phyloP scores from a whole-genome alignment of 2,113 vertebrate species.

The Butorides virescens region DNA sequence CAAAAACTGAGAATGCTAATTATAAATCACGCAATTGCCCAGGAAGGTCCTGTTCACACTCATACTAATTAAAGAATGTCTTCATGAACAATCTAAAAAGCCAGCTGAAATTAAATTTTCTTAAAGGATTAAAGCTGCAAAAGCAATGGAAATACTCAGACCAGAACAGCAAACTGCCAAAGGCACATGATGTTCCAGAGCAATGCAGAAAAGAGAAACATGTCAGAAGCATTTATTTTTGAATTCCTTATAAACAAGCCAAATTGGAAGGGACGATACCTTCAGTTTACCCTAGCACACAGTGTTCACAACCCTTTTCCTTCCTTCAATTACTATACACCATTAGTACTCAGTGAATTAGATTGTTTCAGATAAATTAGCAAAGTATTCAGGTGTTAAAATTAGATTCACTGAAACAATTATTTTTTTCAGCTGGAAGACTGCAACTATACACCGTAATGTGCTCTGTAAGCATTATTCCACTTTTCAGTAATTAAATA shows the following conservation, averaged over 20 bases:
- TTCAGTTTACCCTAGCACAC: not conserved
- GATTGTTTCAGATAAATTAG: not conserved
- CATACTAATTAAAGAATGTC: conserved; percentile 14
- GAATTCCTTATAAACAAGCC: not conserved
- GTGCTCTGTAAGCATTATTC: not conserved
- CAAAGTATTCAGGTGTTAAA: not conserved
- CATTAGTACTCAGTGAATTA: not conserved
- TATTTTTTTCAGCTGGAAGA: not conserved
- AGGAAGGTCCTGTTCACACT: not conserved
- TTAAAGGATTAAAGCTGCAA: conserved; percentile 7
- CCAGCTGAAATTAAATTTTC: conserved; percentile 43
- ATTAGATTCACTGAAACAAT: not conserved
- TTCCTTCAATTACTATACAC: not conserved
- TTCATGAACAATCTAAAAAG: conserved; percentile 10
- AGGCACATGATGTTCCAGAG: conserved; percentile 45
- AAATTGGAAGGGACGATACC: conserved; percentile 1
- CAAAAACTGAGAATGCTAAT: not conserved
- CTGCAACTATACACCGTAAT: not conserved
- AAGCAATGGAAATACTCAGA: conserved; percentile 10
- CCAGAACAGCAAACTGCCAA: conserved; percentile 49
- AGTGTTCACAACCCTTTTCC: not conserved
- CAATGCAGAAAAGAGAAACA: not conserved
- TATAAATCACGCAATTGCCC: conserved; percentile 3
- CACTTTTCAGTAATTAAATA: conserved; percentile 30
- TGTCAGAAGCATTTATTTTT: conserved; percentile 51